Evolutionary conservation across 2,888 invertebrate genomes (phyloP), one percentile per base, ranked within the genome.

Genomic region (Perdita meconis): DNA sequence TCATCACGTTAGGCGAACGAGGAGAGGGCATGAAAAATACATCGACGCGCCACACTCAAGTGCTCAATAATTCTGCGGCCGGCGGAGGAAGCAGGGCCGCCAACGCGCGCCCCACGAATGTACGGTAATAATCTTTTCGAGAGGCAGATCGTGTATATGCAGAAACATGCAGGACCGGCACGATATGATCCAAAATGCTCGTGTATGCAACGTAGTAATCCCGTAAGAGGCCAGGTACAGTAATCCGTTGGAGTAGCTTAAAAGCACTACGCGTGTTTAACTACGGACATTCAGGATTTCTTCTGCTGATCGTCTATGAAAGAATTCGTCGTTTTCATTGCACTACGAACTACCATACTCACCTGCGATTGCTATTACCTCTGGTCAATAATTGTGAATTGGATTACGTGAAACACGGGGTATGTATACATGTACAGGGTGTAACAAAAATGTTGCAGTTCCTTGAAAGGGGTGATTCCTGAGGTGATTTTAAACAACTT

Each of bases 181-280:
- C 51, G 47, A 44, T 64, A 75, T 71, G 55, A 42, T 63, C 26
- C 67, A 44, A 66, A 68, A 65, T 76, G 66, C 70, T 55, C 42
- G 42, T 44, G 47, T 65, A 40, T 57, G 67, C 67, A n/a, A 36
- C 38, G 44, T 67, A 44, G 66, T 76, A 79, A 85, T 83, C 78
- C 72, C 50, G 63, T 60, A 71, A 72, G 75, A 74, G 81, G 78
- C 65, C n/a, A 63, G 40, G 47, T 71, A 42, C 42, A 34, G 63
- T 78, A 81, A 84, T 80, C 68, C 74, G 60, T 66, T 66, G 55
- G 69, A 81, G 82, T 81, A 80, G 81, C 71, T 69, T 53, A 67
- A 74, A 82, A 80, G 69, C 66, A 77, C 75, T 71, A 56, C 26
- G 69, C 55, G 61, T 61, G 76, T 65, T 72, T 56, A 51, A 44